Evolutionary conservation across 2,797 vertebrate species (phyloP).

Genomic region (Schizothorax lantsangensis): DNA sequence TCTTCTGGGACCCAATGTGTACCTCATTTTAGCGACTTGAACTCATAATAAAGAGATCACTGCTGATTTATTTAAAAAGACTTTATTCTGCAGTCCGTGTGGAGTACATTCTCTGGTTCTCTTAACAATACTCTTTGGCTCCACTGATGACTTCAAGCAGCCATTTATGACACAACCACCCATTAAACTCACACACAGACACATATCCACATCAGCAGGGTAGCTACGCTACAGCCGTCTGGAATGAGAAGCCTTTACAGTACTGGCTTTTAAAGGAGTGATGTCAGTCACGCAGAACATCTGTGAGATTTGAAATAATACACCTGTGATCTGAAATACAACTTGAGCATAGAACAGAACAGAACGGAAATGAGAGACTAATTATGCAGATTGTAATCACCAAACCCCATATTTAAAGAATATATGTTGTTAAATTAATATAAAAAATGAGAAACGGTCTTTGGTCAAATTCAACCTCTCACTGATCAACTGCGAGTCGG

Average conservation of each 20-base stretch:
- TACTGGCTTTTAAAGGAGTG: conserved; percentile 24
- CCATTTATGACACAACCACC: conserved; percentile 10
- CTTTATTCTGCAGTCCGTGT: conserved; percentile 50
- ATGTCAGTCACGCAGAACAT: background rate
- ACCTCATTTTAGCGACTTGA: background rate
- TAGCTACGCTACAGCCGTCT: background rate
- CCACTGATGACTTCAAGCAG: background rate
- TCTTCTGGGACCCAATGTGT: background rate
- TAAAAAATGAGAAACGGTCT: background rate
- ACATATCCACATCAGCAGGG: background rate
- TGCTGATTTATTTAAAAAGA: background rate
- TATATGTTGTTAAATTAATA: background rate
- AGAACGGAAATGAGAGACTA: background rate
- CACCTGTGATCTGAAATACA: background rate
- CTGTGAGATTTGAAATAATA: background rate
- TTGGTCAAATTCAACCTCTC: conserved; percentile 1
- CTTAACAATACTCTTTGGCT: conserved; percentile 28
- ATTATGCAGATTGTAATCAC: background rate
- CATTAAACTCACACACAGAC: conserved; percentile 9
- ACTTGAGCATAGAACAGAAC: background rate
- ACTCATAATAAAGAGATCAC: background rate
- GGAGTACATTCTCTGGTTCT: conserved; percentile 30
- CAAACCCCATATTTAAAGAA: background rate
- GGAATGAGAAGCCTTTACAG: conserved; percentile 44
- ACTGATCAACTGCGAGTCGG: background rate